Base-by-base conservation (phyloP, 2,888 invertebrate genomes). In the Marronus borbonicus region DNA sequence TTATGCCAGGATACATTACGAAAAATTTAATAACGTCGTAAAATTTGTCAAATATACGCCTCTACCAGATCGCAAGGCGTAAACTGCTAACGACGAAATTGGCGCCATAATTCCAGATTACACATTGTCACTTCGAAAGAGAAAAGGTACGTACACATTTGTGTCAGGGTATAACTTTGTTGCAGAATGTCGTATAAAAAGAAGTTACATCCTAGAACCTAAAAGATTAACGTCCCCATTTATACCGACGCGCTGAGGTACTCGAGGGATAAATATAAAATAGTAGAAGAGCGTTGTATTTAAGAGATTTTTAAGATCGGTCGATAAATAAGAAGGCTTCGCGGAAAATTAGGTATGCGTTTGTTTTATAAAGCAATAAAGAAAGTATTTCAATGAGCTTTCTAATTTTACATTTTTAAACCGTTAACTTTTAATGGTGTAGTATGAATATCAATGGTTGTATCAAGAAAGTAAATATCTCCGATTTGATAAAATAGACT, bases 11-110 rank as follows among this genome's bases (percentile, higher is more conserved):
- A 60, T 52, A 52, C 17, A 52, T 52, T 52, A 28, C 60, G 20
- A 60, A 60, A 60, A 60, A 60, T 60, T 60, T 60, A 60, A 60
- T 60, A 60, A 60, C 60, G 28, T 24, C 24, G 24, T 60, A 60
- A 60, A 60, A 60, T 60, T 60, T 60, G 24, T 60, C 60, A 24
- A 60, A 1, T 24, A 60, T 7, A 60, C 24, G 17, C 17, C n/a
- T 52, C 5, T 52, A 17, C n/a, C 52, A 17, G 17, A 60, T 12
- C 5, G 60, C 60, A 17, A 20, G 60, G 5, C 52, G 52, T 52
- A 52, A 52, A n/a, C 52, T 7, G 52, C 17, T 52, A n/a, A 17
- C n/a, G 17, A 52, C 2, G n/a, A 5, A n/a, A 52, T 52, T 17
- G 52, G 14, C 17, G n/a, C 17, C n/a, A 50, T 58, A 58, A 20